Evolutionary conservation across 2,888 invertebrate species (phyloP), one percentile per base, ranked within the genome.

Genomic region (Leucophenga maculata): DNA sequence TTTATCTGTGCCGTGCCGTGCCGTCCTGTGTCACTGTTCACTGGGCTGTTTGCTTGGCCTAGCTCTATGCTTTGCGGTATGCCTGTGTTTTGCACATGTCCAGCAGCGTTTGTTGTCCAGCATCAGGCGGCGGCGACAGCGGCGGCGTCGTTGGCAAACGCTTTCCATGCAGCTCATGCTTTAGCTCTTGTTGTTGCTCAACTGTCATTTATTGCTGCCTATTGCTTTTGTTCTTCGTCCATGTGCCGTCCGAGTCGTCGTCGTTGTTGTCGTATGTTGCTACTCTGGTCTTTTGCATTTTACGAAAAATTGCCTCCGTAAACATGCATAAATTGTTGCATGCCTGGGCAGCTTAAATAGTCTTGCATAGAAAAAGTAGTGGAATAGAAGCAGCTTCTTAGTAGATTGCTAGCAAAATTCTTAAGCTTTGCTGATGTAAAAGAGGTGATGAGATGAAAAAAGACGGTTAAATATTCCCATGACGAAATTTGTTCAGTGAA

Each of bases 261-360:
- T 9, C 20, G 52, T 32, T 32, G 32, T 11, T 11, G 39, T 39
- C 8, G 39, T 39, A 11, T 39, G 16, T 50, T n/a, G 50, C 50
- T 50, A 50, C 31, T 22, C 18, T 64, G 62, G 39, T 26, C 26
- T 32, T 32, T 39, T 60, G 65, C 32, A 39, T 55, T 39, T 68
- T 68, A 46, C 64, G 64, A 68, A 39, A 77, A 81, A 79, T 78
- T 76, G 74, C 74, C 78, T 76, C 76, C 81, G 83, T 81, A 83
- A 80, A 80, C 80, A 80, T 74, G 80, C 80, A 80, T 80, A 80
- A 80, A 83, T 80, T 80, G 80, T 80, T 80, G 83, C 83, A 80
- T 83, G 81, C 79, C 79, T 67, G 75, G 77, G 72, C 70, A 16
- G 50, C 39, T 39, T 39, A 39, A 39, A 39, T 39, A 50, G 50